Percentiles rank a stretch among this genome's conserved stretches.
Conservation (phyloP, 2,888 invertebrate genomes). For the Volucella inflata region DNA sequence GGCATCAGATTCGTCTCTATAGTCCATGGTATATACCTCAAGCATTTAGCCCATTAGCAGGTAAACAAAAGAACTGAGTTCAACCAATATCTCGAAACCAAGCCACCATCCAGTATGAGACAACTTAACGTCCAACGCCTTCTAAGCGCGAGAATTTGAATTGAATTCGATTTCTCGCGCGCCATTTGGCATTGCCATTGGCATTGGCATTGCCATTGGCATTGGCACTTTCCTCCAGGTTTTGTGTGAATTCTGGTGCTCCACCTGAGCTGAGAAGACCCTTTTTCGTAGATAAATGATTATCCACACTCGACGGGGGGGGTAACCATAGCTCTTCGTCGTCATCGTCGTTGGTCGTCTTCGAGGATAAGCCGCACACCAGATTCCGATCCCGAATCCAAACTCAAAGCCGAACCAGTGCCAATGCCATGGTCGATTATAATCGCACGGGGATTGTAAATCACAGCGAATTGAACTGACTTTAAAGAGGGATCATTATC, state of each 20-base stretch:
- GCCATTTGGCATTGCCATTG: conserved; percentile 39
- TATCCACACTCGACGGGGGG: conserved; percentile 69
- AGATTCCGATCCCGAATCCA: no score
- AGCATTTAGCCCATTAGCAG: conserved; percentile 65
- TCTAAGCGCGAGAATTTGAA: conserved; percentile 67
- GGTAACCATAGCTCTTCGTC: conserved; percentile 24
- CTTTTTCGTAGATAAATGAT: conserved; percentile 28
- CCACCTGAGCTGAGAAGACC: background rate
- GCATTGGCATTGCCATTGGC: background rate
- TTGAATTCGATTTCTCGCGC: conserved; percentile 72
- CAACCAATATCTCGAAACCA: conserved; percentile 14
- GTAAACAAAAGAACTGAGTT: conserved; percentile 70
- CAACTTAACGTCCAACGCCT: background rate
- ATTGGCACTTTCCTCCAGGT: conserved; percentile 60
- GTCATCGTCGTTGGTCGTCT: conserved; percentile 32
- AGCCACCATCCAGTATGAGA: no score
- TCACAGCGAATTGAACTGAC: conserved; percentile 82
- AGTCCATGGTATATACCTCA: background rate
- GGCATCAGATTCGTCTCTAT: conserved; percentile 36
- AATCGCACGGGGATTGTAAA: conserved; percentile 84
- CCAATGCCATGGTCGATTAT: conserved; percentile 80
- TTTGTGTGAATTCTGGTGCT: conserved; percentile 23
- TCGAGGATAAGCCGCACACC: conserved; percentile 38
- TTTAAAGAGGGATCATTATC: conserved; percentile 76
- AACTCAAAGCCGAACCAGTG: conserved; percentile 14